Percentiles rank a stretch among this genome's conserved stretches.
Conservation (phyloP, 2,797 vertebrate genomes). For the Brachyalestes nurse region DNA sequence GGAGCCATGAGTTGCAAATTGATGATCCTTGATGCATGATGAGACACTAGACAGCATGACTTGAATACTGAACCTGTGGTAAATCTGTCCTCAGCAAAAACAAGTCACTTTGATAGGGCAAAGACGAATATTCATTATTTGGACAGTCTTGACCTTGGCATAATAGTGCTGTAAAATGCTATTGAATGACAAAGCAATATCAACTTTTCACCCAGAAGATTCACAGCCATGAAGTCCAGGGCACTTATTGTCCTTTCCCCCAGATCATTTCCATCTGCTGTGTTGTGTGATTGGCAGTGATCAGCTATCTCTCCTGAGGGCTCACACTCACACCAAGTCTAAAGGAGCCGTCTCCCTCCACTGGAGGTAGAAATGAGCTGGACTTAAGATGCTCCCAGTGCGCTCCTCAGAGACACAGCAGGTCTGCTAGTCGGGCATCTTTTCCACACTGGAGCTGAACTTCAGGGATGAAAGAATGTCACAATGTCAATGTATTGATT, state of each 20-base stretch:
- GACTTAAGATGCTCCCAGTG: conserved; percentile 70
- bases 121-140: not conserved
- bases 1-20: too few relatives aligned
- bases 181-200: conserved; percentile 7
- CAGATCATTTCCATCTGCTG: conserved; percentile 69
- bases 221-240: conserved; percentile 44
- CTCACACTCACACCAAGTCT: conserved; percentile 72
- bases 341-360: conserved; percentile 84
- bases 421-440: conserved; percentile 31
- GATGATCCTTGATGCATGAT: too few relatives aligned
- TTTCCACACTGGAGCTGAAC: conserved; percentile 10
- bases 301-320: conserved; percentile 76
- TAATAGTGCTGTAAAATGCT: not conserved
- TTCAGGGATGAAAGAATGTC: conserved; percentile 5
- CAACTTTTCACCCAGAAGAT: conserved; percentile 7
- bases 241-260: conserved; percentile 52
- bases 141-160: not conserved
- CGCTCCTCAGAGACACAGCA: conserved; percentile 30
- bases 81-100: not conserved
- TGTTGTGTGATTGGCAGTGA: conserved; percentile 72
- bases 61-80: not conserved
- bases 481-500: not conserved
- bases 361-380: conserved; percentile 84
- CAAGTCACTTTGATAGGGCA: not conserved
- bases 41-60: not conserved